Conservation (phyloP, 2,797 vertebrate genomes). For the Chloroceryle inda region DNA sequence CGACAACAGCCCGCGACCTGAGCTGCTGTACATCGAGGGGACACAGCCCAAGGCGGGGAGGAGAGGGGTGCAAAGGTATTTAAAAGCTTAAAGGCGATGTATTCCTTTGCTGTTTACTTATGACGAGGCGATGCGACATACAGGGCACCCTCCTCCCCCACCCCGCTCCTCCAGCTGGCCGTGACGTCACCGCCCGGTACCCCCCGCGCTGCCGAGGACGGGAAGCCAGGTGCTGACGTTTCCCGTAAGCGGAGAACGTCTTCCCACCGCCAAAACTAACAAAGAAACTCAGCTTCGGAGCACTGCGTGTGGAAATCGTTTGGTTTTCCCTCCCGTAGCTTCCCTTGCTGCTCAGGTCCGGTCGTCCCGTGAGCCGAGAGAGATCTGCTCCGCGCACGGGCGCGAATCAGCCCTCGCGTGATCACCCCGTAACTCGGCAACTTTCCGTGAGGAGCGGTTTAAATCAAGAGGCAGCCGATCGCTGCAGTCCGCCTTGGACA, state of each 20-base stretch:
- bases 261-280: background rate
- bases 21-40: background rate
- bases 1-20: background rate
- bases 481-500: background rate
- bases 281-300: background rate
- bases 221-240: background rate
- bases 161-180: background rate
- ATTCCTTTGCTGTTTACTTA: background rate
- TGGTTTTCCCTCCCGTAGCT: background rate
- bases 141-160: background rate
- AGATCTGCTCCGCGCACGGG: rapidly evolving
- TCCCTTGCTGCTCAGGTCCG: no score
- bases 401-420: background rate
- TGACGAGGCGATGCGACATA: background rate
- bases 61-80: background rate
- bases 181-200: background rate
- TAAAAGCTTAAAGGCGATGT: background rate
- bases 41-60: background rate
- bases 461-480: rapidly evolving
- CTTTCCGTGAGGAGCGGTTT: background rate
- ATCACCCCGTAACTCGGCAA: background rate
- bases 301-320: background rate
- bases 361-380: background rate
- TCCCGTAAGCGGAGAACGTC: background rate
- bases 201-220: rapidly evolving